Conservation (phyloP, 1,140 invertebrate genomes). For the Calephelis nemesis region DNA sequence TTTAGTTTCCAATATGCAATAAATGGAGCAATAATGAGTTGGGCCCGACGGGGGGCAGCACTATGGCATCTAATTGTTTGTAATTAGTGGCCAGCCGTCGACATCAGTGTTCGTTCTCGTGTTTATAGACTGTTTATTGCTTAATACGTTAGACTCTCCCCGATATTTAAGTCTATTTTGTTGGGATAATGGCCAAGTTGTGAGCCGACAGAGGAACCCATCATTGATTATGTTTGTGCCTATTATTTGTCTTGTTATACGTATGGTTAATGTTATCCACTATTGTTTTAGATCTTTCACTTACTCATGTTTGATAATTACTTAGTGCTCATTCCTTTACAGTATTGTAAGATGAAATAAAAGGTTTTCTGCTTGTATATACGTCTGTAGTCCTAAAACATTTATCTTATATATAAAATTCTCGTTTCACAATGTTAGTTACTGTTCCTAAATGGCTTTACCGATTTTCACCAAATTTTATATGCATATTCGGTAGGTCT, state of each 20-base stretch:
- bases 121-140: slow-evolving; percentile 67
- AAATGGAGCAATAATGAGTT: slow-evolving; percentile 43
- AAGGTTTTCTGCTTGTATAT: too few species aligned
- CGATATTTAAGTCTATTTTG: slow-evolving; percentile 36
- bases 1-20: slow-evolving; percentile 66
- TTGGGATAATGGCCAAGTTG: slow-evolving; percentile 28
- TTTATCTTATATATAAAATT: too few species aligned
- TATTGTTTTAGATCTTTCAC: slow-evolving; percentile 7
- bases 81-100: slow-evolving; percentile 49
- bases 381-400: too few species aligned
- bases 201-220: slow-evolving; percentile 33
- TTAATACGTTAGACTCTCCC: slow-evolving; percentile 47
- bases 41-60: slow-evolving; percentile 36
- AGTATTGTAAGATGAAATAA: too few species aligned
- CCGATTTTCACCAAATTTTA: too few species aligned
- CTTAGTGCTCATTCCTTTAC: neutral
- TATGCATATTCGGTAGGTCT: too few species aligned
- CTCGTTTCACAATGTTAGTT: too few species aligned
- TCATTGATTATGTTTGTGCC: slow-evolving; percentile 24
- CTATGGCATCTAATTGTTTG: slow-evolving; percentile 56
- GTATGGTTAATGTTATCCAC: slow-evolving; percentile 8
- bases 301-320: slow-evolving; percentile 1
- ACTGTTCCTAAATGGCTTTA: too few species aligned
- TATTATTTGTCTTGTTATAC: slow-evolving; percentile 23
- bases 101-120: slow-evolving; percentile 33